Percentiles rank a stretch among this genome's conserved stretches.
These are phyloP conservation scores for Anser cygnoides DNA, from an alignment of 2,113 vertebrate species.

Conservation along the genomic window DNA sequence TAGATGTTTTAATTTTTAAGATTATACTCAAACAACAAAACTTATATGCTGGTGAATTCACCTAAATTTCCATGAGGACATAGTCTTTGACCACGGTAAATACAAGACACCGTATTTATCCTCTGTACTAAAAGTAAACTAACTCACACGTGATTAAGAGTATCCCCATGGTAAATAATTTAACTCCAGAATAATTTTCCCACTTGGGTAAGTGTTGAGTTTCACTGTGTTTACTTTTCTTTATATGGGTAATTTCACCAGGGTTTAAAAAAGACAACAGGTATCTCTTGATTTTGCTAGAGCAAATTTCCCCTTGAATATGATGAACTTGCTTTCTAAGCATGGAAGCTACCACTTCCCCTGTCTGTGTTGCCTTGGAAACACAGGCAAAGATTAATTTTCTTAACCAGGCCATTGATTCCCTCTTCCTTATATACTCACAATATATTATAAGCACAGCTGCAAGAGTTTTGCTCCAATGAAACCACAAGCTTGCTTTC, in stretches of 20 bases:
- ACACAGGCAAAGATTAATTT: conserved; percentile 34
- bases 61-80: neutral
- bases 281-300: neutral
- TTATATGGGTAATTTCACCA: neutral
- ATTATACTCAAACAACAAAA: neutral
- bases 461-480: neutral
- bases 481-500: neutral
- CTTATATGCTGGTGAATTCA: neutral
- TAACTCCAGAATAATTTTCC: neutral
- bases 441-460: neutral
- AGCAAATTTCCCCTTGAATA: neutral
- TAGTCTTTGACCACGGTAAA: neutral
- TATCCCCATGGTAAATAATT: neutral
- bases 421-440: neutral
- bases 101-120: neutral
- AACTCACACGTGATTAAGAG: neutral
- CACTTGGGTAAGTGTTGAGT: neutral
- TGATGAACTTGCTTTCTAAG: neutral
- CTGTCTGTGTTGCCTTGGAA: conserved; percentile 35
- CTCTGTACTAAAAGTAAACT: neutral
- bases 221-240: neutral
- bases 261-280: neutral
- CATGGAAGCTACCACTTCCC: neutral
- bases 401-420: neutral
- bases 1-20: neutral